Base-by-base conservation (phyloP, 2,888 invertebrate species). In the Lypha dubia region DNA sequence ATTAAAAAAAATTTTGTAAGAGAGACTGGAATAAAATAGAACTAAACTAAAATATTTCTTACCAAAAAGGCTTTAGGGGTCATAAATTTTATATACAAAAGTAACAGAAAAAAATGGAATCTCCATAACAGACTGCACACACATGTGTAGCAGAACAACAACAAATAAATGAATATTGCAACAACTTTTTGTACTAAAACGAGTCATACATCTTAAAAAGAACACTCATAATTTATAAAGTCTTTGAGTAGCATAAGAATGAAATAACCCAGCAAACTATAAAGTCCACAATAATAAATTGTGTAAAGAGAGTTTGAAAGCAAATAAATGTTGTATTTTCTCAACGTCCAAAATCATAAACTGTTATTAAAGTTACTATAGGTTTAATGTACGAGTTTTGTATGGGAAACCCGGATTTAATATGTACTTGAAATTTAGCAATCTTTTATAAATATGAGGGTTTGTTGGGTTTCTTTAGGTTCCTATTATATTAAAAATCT, bases 41-140 rank as follows among this genome's bases (percentile, higher is more conserved):
- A 15, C n/a, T 44, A 17, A 65, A 63, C 60, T 51, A 44, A 65
- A 67, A 38, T 68, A 67, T 67, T 58, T 67, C 44, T 22, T 41
- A 58, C 11, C 60, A 53, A 49, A 73, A 68, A 68, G 53, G 53
- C 74, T 79, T 63, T 49, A 58, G 17, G 41, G 44, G 70, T 56
- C 70, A 83, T 83, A 83, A 83, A 83, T 83, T 83, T 75, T 49
- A n/a, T 75, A 70, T 75, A 63, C 70, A 75, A 63, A 77, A 83
- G 41, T 28, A 41, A 49, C 17, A 49, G 17, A 56, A 32, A 71
- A 41, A 38, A 60, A 60, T 51, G 15, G 15, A 44, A n/a, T n/a
- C n/a, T 13, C 11, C 13, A 8, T 1, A 65, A 8, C 35, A 67
- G 15, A 56, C 53, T 35, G 28, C 38, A 28, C 32, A n/a, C 20